Evolutionary conservation across 2,888 invertebrate genomes (phyloP), one percentile per base, ranked within the genome.

Genomic region (Rotaria sp.): DNA sequence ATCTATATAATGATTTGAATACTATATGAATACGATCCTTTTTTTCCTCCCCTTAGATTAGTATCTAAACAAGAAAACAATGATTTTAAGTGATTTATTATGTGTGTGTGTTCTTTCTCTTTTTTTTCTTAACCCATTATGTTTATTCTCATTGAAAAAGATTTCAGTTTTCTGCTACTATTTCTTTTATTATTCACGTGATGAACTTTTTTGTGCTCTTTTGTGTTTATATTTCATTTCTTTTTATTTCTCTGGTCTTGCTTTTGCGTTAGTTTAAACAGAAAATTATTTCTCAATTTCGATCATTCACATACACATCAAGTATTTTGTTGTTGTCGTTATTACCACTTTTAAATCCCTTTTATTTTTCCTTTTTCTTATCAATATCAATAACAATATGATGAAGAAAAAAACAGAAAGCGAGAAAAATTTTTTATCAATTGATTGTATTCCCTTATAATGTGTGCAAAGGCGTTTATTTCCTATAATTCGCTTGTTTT

Each of bases 161-260:
- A 35, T 35, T 67, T 35, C 5, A n/a, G 30, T 59, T n/a, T 59
- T 59, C 57, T 59, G n/a, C 57, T 59, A 30, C n/a, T 59, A 59
- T 59, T 59, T 59, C 35, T 35, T 67, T 67, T 35, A 21, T 67
- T 67, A 67, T 38, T 67, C 35, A 67, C 35, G 67, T 67, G 67
- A 67, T 67, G 67, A 67, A 67, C n/a, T 67, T 59, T 67, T 59
- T 67, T 35, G 67, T 67, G 67, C 67, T 67, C 35, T 67, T 67
- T 67, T 21, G 67, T 67, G 67, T 67, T 35, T 21, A 67, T 67
- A 67, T 67, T 30, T 67, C 67, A 18, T 67, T 18, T 26, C 21
- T 4, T 15, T 52, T 8, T 26, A 8, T 15, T 59, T 7, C 57
- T 30, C 13, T 67, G 67, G 35, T 67, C 18, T 67, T 21, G 67